These are phyloP conservation scores for Brotula barbata DNA, from an alignment of 2,797 vertebrate genomes.

Conservation along the genomic window DNA sequence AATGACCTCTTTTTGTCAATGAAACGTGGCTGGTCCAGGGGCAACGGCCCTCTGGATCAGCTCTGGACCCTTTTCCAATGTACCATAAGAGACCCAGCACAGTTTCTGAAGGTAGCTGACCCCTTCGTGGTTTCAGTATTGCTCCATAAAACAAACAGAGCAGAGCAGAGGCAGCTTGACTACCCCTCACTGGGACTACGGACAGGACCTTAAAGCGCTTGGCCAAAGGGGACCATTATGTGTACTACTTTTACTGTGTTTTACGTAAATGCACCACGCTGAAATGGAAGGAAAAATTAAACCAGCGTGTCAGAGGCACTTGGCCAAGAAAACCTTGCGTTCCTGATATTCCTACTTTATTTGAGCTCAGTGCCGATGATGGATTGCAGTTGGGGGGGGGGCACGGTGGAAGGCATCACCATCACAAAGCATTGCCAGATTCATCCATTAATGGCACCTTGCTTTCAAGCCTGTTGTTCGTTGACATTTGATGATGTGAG, in stretches of 20 bases:
- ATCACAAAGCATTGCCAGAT: slow-evolving; percentile 49
- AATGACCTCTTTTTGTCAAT: slow-evolving; percentile 74
- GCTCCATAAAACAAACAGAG: slow-evolving; percentile 81
- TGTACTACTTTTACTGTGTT: slow-evolving; percentile 60
- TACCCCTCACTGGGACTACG: slow-evolving; percentile 71
- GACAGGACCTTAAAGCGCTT: slow-evolving; percentile 71
- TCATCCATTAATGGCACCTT: slow-evolving; percentile 53
- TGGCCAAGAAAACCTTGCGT: slow-evolving; percentile 69
- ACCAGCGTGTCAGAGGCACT: slow-evolving; percentile 65
- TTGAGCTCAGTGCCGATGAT: slow-evolving; percentile 54
- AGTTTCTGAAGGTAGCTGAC: slow-evolving; percentile 67
- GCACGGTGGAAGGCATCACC: slow-evolving; percentile 44
- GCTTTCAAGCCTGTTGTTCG: slow-evolving; percentile 34
- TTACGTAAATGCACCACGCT: slow-evolving; percentile 67
- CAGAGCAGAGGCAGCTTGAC: slow-evolving; percentile 76
- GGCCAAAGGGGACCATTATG: slow-evolving; percentile 72
- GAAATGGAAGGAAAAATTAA: slow-evolving; percentile 65
- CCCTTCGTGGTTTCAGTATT: slow-evolving; percentile 66
- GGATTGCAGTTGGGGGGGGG: slow-evolving; percentile 43
- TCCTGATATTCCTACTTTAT: slow-evolving; percentile 60
- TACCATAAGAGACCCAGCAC: slow-evolving; percentile 66
- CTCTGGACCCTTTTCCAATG: slow-evolving; percentile 48
- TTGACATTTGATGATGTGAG: slow-evolving; percentile 41
- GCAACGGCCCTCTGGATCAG: slow-evolving; percentile 60
- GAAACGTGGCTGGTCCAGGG: slow-evolving; percentile 45